Percentiles rank a stretch among this genome's conserved stretches.
These are phyloP conservation scores for Pipistrellus pygmaeus DNA, from an alignment of 2,797 vertebrate genomes.

Conservation along the genomic window DNA sequence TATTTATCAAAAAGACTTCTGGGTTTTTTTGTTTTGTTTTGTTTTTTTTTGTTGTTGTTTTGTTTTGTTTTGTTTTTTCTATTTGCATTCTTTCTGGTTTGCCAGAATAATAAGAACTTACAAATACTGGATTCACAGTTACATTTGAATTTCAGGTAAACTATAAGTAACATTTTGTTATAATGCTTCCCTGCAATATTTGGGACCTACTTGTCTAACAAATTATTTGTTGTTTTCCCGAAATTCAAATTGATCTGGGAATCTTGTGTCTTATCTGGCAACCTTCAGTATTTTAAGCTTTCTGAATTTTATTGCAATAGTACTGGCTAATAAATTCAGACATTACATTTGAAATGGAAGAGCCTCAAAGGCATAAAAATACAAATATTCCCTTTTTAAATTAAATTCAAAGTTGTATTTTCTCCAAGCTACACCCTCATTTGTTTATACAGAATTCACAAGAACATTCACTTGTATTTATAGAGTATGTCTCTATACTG, in stretches of 20 bases:
- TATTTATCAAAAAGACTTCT: constrained; percentile 9
- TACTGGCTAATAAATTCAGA: constrained; percentile 24
- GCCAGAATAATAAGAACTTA: constrained; percentile 34
- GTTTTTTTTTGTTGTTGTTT: not conserved
- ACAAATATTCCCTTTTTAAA: not conserved
- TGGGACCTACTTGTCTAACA: not conserved
- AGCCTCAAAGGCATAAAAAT: constrained; percentile 40
- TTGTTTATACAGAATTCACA: constrained; percentile 37
- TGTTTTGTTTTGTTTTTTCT: constrained; percentile 12
- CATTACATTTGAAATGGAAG: constrained; percentile 37
- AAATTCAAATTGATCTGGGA: constrained; percentile 41
- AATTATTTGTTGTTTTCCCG: constrained; percentile 16
- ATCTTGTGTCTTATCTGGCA: not conserved
- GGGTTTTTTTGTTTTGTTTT: not conserved
- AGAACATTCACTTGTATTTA: constrained; percentile 41
- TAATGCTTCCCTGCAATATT: constrained; percentile 25
- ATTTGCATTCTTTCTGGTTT: not conserved
- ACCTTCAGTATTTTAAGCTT: not conserved
- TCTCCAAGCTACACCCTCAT: constrained; percentile 48
- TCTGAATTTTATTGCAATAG: constrained; percentile 22
- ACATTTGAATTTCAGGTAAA: constrained; percentile 62
- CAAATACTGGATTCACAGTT: not conserved
- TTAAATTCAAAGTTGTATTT: constrained; percentile 52
- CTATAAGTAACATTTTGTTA: constrained; percentile 1
- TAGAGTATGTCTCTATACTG: not conserved